Evolutionary conservation across 2,797 vertebrate genomes (phyloP).

Genomic region (Tragelaphus eurycerus): DNA sequence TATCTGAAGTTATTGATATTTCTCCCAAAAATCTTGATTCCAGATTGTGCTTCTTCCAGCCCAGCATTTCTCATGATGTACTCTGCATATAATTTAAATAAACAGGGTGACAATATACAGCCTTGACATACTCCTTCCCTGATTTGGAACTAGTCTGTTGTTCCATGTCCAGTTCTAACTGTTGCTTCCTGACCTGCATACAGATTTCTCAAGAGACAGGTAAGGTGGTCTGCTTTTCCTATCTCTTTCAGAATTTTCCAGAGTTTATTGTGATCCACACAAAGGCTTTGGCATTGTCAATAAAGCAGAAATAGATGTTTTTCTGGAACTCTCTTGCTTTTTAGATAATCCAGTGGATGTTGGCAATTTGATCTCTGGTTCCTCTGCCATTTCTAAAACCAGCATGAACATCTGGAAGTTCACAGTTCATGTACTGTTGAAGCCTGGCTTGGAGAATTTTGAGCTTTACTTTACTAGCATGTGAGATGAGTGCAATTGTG

Average conservation of each 20-base stretch:
- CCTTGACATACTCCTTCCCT: accelerated
- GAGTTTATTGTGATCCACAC: background rate
- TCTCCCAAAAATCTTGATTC: background rate
- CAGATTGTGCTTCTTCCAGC: background rate
- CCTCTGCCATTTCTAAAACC: background rate
- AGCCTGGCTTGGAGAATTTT: background rate
- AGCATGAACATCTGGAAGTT: background rate
- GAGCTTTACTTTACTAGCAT: background rate
- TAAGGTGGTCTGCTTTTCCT: background rate
- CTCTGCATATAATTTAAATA: background rate
- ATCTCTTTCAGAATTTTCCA: background rate
- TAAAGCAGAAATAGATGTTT: background rate
- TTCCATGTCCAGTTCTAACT: background rate
- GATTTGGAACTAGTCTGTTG: background rate
- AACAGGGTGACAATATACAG: background rate
- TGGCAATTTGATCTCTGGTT: background rate
- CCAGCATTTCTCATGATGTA: background rate
- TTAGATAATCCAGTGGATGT: background rate
- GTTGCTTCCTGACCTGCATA: background rate
- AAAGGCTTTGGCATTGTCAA: background rate
- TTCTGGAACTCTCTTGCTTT: background rate
- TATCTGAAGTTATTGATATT: background rate
- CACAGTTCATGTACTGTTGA: accelerated
- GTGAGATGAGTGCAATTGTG: background rate
- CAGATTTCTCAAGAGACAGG: background rate